A percentile compares a stretch with the other conserved stretches of the same genome.
phyloP scores from a whole-genome alignment of 2,888 invertebrate species.

The Euphydryas editha region DNA sequence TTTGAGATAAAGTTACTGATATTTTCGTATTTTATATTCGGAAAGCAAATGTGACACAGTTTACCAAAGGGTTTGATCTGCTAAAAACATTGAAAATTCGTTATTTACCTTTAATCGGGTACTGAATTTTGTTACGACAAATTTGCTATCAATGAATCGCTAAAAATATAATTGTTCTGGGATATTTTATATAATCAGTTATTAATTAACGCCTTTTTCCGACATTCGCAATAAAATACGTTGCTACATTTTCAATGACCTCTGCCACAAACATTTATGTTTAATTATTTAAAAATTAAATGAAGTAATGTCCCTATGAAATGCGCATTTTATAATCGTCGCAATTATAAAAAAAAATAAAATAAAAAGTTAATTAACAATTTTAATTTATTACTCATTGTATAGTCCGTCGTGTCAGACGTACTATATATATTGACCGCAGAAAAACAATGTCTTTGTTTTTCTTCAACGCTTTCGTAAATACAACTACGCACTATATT shows the following conservation, averaged over 20 bases:
- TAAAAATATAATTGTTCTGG: neutral
- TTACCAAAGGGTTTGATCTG: too few species aligned
- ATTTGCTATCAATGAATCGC: neutral
- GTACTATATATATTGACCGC: conserved; percentile 2
- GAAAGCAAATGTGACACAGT: too few species aligned
- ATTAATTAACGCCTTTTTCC: neutral
- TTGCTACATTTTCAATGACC: conserved; percentile 1
- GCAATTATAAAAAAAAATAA: conserved; percentile 1
- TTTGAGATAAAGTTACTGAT: too few species aligned
- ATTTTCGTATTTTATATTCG: too few species aligned
- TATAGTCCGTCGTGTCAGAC: neutral
- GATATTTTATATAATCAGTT: neutral
- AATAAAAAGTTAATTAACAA: conserved; percentile 3
- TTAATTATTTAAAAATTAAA: neutral
- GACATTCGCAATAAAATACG: neutral
- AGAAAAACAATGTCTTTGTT: neutral
- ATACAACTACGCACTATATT: neutral
- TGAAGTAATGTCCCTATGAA: conserved; percentile 1
- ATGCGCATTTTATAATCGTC: conserved; percentile 3
- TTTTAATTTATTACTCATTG: conserved; percentile 12
- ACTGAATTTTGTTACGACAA: too few species aligned
- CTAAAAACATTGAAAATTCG: too few species aligned
- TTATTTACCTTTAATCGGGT: too few species aligned
- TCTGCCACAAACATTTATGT: neutral
- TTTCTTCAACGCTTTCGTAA: neutral